These are phyloP conservation scores for Carabus problematicus DNA, from an alignment of 2,888 invertebrate genomes.

Conservation along the genomic window DNA sequence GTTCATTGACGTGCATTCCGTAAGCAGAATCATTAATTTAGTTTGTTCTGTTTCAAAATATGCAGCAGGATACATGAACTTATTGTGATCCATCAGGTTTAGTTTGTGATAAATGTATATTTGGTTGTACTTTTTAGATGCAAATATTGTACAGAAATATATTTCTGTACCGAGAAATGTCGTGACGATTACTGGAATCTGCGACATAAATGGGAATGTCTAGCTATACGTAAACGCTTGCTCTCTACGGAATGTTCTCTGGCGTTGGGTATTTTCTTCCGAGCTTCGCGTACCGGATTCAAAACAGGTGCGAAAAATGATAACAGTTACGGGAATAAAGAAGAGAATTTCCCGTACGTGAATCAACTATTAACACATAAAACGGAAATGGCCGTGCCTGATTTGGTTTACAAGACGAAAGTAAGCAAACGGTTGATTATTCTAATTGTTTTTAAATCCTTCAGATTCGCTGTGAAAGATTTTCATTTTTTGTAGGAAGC, in stretches of 20 bases:
- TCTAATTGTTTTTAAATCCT: too few species aligned
- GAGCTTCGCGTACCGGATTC: conserved; percentile 19
- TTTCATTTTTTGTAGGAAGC: conserved; percentile 4
- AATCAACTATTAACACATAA: conserved; percentile 15
- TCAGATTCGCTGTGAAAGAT: too few species aligned
- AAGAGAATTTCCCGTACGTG: conserved; percentile 21
- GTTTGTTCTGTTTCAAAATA: not conserved
- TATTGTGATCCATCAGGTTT: too few species aligned
- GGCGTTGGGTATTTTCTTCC: conserved; percentile 13
- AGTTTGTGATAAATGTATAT: too few species aligned
- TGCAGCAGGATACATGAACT: too few species aligned
- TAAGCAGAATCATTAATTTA: too few species aligned
- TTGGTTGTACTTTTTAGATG: too few species aligned
- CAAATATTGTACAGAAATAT: not conserved
- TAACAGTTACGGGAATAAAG: conserved; percentile 13
- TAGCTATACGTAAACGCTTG: conserved; percentile 1
- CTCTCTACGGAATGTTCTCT: not conserved
- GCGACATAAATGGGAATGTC: conserved; percentile 17
- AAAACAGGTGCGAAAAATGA: conserved; percentile 13
- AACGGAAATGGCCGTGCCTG: not conserved
- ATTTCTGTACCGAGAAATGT: conserved; percentile 14
- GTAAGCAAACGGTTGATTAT: not conserved
- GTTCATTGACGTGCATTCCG: too few species aligned
- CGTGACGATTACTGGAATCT: not conserved
- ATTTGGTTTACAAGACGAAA: not conserved